Conservation (phyloP, 30 jellyfish, hydroid and myxozoan genomes). For the Aurelia sp. region DNA sequence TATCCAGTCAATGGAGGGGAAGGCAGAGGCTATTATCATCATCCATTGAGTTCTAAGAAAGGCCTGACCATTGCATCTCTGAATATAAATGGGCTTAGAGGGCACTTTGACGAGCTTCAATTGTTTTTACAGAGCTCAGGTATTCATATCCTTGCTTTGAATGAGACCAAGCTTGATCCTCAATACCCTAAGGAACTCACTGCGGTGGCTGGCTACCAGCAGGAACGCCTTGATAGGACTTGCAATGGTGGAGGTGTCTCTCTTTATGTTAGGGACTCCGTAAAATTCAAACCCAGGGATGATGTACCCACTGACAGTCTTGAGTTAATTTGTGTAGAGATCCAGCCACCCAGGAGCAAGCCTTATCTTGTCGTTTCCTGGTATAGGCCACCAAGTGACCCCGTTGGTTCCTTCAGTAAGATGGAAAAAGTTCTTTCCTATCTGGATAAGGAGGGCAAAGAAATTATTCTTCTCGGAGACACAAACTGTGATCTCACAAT, state of each 20-base stretch:
- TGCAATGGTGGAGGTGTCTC: constrained; percentile 1
- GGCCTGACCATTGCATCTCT: constrained; percentile 15
- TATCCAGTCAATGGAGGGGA: not conserved
- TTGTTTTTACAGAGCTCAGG: not conserved
- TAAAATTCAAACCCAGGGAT: not conserved
- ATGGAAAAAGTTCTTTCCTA: no score
- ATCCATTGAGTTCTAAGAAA: not conserved
- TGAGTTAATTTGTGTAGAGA: not conserved
- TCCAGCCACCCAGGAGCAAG: not conserved
- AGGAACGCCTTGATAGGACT: not conserved
- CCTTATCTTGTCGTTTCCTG: no score
- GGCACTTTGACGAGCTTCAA: constrained; percentile 13
- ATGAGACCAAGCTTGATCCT: constrained; percentile 29
- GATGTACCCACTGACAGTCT: not conserved
- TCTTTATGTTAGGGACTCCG: not conserved
- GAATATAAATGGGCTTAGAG: constrained; percentile 6
- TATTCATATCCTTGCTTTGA: constrained; percentile 10
- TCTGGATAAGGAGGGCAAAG: no score
- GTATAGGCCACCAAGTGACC: no score
- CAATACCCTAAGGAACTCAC: constrained; percentile 10
- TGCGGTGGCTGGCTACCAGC: not conserved
- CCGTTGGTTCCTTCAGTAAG: no score
- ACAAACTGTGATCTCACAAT: no score
- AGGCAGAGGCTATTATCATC: no score
- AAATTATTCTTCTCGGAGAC: no score